Evolutionary conservation across 2,797 vertebrate genomes (phyloP).

Genomic region (Danio kyathit): DNA sequence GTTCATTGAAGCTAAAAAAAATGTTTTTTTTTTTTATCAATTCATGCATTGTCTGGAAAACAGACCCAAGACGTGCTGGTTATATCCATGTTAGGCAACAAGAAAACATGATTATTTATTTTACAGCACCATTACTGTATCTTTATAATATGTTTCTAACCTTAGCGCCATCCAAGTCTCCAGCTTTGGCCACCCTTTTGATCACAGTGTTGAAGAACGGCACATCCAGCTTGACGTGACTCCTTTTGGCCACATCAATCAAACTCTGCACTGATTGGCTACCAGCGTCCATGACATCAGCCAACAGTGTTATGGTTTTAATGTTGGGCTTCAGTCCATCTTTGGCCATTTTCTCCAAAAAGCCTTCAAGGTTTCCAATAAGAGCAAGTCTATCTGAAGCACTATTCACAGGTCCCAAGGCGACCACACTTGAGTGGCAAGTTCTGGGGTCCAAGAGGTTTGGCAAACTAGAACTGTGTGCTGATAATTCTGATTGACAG

Average conservation of each 20-base stretch:
- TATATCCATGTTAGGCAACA: background rate
- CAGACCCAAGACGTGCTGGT: background rate
- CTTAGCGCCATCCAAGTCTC: slow-evolving; percentile 87
- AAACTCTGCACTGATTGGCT: slow-evolving; percentile 76
- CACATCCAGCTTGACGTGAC: slow-evolving; percentile 82
- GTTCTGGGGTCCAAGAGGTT: slow-evolving; percentile 82
- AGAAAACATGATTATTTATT: background rate
- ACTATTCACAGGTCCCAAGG: slow-evolving; percentile 76
- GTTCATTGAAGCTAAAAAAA: too few relatives aligned
- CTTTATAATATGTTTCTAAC: slow-evolving; percentile 68
- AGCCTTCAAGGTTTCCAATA: slow-evolving; percentile 81
- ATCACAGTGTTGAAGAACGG: slow-evolving; percentile 90
- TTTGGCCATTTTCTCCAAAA: slow-evolving; percentile 87
- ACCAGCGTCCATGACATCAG: slow-evolving; percentile 81
- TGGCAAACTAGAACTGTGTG: slow-evolving; percentile 61
- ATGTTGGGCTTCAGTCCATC: slow-evolving; percentile 80
- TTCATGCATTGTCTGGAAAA: background rate
- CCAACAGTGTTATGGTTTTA: slow-evolving; percentile 88
- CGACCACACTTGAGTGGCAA: slow-evolving; percentile 69
- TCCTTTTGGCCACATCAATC: slow-evolving; percentile 75
- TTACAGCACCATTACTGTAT: background rate
- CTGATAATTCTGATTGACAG: background rate
- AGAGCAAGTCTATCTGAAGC: slow-evolving; percentile 82
- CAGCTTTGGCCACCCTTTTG: slow-evolving; percentile 81
- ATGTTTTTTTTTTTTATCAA: too few relatives aligned